A percentile compares a stretch with the other conserved stretches of the same genome.
These are phyloP conservation scores for Meriones unguiculatus DNA, from an alignment of 2,113 vertebrate species.

Conservation along the genomic window DNA sequence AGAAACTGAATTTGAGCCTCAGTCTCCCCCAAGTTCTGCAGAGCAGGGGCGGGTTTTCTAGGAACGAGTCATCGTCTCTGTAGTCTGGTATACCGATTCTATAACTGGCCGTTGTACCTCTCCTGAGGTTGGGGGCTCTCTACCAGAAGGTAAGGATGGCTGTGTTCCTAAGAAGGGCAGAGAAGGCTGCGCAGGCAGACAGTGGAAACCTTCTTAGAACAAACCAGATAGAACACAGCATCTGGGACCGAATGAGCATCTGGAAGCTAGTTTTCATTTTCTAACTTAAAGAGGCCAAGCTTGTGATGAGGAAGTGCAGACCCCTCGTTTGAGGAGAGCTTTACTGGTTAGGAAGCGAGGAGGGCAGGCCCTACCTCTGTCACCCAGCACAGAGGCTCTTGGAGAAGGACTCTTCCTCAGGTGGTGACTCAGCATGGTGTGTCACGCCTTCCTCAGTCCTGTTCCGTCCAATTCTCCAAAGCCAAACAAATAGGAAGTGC, in stretches of 20 bases:
- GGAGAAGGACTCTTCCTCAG: not conserved
- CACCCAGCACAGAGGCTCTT: not conserved
- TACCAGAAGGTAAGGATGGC: not conserved
- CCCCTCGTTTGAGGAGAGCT: not conserved
- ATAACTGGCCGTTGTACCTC: not conserved
- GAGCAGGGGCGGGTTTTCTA: not conserved
- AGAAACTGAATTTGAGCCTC: not conserved
- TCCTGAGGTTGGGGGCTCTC: not conserved
- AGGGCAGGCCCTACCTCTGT: not conserved
- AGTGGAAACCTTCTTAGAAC: not conserved
- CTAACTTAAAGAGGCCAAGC: slow-evolving; percentile 21
- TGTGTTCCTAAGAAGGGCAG: not conserved
- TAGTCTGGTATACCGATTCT: not conserved
- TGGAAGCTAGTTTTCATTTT: not conserved
- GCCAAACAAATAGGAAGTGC: slow-evolving; percentile 78
- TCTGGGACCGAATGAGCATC: not conserved
- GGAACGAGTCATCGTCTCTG: not conserved
- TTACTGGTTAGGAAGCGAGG: not conserved
- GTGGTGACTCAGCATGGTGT: slow-evolving; percentile 51
- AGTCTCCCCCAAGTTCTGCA: not conserved
- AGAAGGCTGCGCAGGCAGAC: not conserved
- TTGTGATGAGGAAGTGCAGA: not conserved
- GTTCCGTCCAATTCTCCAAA: slow-evolving; percentile 28
- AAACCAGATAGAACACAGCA: not conserved
- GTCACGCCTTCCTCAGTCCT: not conserved